Percentiles rank a stretch among this genome's conserved stretches.
These are phyloP conservation scores for Chascanopsetta lugubris DNA, from an alignment of 2,113 vertebrate species.

Conservation along the genomic window DNA sequence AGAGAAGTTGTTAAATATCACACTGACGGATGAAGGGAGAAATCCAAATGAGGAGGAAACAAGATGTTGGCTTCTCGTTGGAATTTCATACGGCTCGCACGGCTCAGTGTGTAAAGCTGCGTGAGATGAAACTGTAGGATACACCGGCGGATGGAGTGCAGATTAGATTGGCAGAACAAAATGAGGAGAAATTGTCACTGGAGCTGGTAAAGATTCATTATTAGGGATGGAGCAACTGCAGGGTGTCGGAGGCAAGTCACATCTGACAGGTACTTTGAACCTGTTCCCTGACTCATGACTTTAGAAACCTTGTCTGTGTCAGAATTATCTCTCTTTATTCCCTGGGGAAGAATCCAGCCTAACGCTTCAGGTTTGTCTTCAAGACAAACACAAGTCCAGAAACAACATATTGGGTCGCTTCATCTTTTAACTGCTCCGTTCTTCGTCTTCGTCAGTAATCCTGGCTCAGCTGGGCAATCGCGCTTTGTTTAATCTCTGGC, in stretches of 20 bases:
- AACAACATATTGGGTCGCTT: conserved; percentile 14
- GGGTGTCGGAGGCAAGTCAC: conserved; percentile 8
- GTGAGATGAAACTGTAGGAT: not conserved
- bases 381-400: conserved; percentile 1
- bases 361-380: conserved; percentile 3
- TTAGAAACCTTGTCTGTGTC: conserved; percentile 2
- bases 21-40: not conserved
- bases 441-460: conserved; percentile 26
- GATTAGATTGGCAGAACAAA: not conserved
- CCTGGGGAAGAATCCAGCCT: not conserved
- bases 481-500: conserved; percentile 7
- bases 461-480: not conserved
- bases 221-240: not conserved
- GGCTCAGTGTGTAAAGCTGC: not conserved
- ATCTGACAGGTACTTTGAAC: conserved; percentile 35
- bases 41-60: conserved; percentile 28
- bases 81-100: not conserved
- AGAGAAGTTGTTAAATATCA: conserved; percentile 61
- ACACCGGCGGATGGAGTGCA: not conserved
- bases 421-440: conserved; percentile 18
- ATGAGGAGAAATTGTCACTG: not conserved
- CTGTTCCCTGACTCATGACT: conserved; percentile 10
- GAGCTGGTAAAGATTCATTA: conserved; percentile 15
- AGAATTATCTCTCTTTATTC: not conserved
- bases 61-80: conserved; percentile 3